Evolutionary conservation across 1,140 invertebrate genomes (phyloP), one percentile per base, ranked within the genome.

Genomic region (Cherax quadricarinatus): DNA sequence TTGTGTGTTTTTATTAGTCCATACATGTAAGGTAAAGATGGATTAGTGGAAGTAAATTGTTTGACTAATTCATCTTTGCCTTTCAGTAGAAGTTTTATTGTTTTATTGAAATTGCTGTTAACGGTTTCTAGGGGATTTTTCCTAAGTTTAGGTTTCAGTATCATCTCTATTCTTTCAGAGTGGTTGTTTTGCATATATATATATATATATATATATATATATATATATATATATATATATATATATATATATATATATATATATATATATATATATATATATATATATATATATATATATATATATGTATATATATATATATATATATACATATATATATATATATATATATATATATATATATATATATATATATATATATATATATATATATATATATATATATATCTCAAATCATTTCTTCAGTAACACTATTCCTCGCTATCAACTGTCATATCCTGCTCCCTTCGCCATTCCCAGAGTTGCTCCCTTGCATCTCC

Each of bases 241-340:
- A 79, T 79, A 79, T 79, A 79, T 79, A 79, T 79, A 79, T 79
- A 79, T 79, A 79, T 79, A 79, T 73, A 70, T 86, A 70, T 86
- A 70, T 86, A 70, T 86, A 70, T 86, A 70, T 73, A 70, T 86
- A 70, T 86, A 70, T 86, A 70, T 86, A 70, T 86, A 70, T 86
- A 70, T 86, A 70, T 49, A 51, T 48, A 70, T 49, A 49, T 12
- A 49, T 83, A 79, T 79, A 16, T 79, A 79, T 79, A n/a, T 79
- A 79, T 79, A 4, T 66, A 21, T 16, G 3, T 10, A 66, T 66
- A 14, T 49, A 49, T 79, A 12, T 79, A 49, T 79, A 12, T 79
- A 49, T 24, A 4, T 79, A 49, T 9, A n/a, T n/a, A n/a, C n/a
- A n/a, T n/a, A 41, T 41, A 41, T 41, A 41, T 41, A 41, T 41